These are phyloP conservation scores for Cosmia pyralina DNA, from an alignment of 2,888 invertebrate species.

Conservation along the genomic window DNA sequence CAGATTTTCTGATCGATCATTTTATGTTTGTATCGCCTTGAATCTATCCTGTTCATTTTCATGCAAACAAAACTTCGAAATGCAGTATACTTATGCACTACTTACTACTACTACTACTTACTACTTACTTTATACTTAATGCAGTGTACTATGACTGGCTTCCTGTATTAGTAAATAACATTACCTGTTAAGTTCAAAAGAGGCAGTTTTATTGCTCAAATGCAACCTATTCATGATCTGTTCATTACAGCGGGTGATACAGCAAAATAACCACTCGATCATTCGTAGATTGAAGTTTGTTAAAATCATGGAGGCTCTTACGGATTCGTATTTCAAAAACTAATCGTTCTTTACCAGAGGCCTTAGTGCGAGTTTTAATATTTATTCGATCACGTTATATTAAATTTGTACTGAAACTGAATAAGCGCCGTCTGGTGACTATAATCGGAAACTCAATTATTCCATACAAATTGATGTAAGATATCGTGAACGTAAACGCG, in stretches of 20 bases:
- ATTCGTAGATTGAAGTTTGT: constrained; percentile 1
- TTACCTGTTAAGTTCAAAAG: constrained; percentile 32
- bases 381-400: too few relatives aligned
- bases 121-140: too few relatives aligned
- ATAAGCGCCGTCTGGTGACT: too few relatives aligned
- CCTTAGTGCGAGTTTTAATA: too few relatives aligned
- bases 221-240: constrained; percentile 36
- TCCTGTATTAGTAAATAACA: too few relatives aligned
- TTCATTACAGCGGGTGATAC: constrained; percentile 44
- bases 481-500: too few relatives aligned
- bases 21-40: neutral
- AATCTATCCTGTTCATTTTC: constrained; percentile 4
- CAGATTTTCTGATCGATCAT: neutral
- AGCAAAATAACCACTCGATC: constrained; percentile 26
- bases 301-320: neutral
- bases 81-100: too few relatives aligned
- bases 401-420: too few relatives aligned
- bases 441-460: too few relatives aligned
- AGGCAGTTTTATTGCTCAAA: constrained; percentile 15
- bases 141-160: too few relatives aligned
- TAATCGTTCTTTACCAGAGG: neutral
- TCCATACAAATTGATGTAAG: too few relatives aligned
- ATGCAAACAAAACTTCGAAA: neutral
- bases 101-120: too few relatives aligned
- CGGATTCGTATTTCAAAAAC: neutral